These are phyloP conservation scores for Mycogona germanica DNA, from an alignment of 2,888 invertebrate species.

Conservation along the genomic window DNA sequence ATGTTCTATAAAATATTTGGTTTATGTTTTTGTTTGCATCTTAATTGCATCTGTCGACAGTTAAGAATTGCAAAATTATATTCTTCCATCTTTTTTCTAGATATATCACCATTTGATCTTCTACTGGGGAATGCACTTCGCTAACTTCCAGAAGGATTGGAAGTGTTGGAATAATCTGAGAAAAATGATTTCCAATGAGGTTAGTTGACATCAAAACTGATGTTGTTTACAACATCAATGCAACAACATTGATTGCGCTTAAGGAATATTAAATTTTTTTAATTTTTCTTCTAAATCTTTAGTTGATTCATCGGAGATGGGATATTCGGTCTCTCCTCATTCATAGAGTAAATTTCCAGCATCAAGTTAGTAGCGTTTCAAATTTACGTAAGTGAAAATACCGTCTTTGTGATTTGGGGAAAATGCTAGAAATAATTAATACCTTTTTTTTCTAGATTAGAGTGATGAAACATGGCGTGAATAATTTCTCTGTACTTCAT, in stretches of 20 bases:
- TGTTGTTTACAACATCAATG: not conserved
- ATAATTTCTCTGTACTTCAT: constrained; percentile 44
- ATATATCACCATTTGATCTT: constrained; percentile 52
- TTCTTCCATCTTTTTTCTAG: constrained; percentile 35
- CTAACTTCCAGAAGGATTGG: constrained; percentile 49
- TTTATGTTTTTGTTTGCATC: too few relatives aligned
- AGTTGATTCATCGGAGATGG: constrained; percentile 14
- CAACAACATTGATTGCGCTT: not conserved
- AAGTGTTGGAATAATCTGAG: constrained; percentile 44
- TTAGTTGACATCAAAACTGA: not conserved
- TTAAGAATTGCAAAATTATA: not conserved
- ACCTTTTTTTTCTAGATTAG: constrained; percentile 30
- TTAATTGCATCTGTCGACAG: too few relatives aligned
- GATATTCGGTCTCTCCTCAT: constrained; percentile 1
- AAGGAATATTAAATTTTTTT: constrained; percentile 24
- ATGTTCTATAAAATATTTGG: too few relatives aligned
- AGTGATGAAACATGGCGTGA: constrained; percentile 30
- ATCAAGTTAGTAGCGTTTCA: constrained; percentile 4
- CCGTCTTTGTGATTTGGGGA: not conserved
- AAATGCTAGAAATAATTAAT: not conserved
- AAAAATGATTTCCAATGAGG: constrained; percentile 5
- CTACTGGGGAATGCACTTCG: constrained; percentile 41
- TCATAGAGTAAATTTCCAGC: constrained; percentile 5
- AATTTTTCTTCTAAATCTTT: constrained; percentile 49
- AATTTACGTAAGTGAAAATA: not conserved